These are phyloP conservation scores for Cydia strobilella DNA, from an alignment of 1,140 invertebrate species.

Conservation along the genomic window DNA sequence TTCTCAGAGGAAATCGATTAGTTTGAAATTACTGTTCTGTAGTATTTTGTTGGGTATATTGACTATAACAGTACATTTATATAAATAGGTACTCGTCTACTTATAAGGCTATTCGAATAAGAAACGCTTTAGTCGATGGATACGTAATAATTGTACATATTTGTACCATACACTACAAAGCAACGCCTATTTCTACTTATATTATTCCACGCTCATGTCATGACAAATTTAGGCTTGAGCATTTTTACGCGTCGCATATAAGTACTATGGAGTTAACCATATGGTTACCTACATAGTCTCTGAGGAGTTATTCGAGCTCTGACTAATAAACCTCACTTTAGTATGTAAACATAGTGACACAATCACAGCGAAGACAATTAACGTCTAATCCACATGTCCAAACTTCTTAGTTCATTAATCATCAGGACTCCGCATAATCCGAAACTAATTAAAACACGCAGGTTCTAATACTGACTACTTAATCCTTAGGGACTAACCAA, in stretches of 20 bases:
- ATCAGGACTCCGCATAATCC: conserved; percentile 33
- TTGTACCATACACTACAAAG: too few relatives aligned
- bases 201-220: too few relatives aligned
- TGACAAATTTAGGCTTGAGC: too few relatives aligned
- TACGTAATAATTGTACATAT: too few relatives aligned
- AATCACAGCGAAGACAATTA: conserved; percentile 2
- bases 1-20: not conserved
- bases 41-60: too few relatives aligned
- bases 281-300: not conserved
- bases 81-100: too few relatives aligned
- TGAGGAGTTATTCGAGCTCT: not conserved
- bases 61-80: too few relatives aligned
- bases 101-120: too few relatives aligned
- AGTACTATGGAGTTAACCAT: not conserved
- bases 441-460: conserved; percentile 38
- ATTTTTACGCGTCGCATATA: too few relatives aligned
- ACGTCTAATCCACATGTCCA: conserved; percentile 5
- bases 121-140: too few relatives aligned
- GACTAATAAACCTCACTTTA: not conserved
- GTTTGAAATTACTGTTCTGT: too few relatives aligned
- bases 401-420: conserved; percentile 33
- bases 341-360: not conserved
- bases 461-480: conserved; percentile 16
- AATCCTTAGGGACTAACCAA: not conserved
- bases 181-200: too few relatives aligned